Percentiles rank a stretch among this genome's conserved stretches.
Conservation (phyloP, 2,888 invertebrate genomes). For the Automeris io region DNA sequence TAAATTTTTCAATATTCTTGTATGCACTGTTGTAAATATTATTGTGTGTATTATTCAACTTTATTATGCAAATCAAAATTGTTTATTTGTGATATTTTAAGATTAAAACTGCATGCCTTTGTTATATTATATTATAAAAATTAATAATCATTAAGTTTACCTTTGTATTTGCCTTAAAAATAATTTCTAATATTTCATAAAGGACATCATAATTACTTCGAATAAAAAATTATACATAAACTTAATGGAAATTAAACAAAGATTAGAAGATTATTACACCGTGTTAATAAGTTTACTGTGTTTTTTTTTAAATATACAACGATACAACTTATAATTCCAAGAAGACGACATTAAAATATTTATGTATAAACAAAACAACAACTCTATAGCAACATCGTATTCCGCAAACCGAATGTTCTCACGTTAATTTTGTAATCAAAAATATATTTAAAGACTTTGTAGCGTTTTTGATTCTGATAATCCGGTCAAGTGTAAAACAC, state of each 20-base stretch:
- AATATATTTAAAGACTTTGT: background rate
- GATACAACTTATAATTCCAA: constrained; percentile 3
- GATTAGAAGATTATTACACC: constrained; percentile 24
- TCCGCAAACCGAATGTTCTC: background rate
- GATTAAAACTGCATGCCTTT: constrained; percentile 19
- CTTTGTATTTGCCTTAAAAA: too few relatives aligned
- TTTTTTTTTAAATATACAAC: background rate
- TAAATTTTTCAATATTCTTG: too few relatives aligned
- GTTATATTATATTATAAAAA: constrained; percentile 20
- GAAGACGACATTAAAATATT: background rate
- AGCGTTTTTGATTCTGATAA: background rate
- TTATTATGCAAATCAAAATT: too few relatives aligned
- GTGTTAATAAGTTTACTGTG: constrained; percentile 30
- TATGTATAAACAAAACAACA: background rate
- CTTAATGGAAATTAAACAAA: constrained; percentile 36
- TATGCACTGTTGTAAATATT: too few relatives aligned
- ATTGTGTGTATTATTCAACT: too few relatives aligned
- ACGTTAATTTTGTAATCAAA: background rate
- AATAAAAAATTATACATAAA: constrained; percentile 11
- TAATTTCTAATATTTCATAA: background rate
- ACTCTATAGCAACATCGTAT: background rate
- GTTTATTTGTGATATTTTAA: constrained; percentile 4
- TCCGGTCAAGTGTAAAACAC: background rate
- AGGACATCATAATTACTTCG: background rate
- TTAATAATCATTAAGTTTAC: constrained; percentile 32